Evolutionary conservation across 2,888 invertebrate species (phyloP).

Genomic region (Lithosia quadra): DNA sequence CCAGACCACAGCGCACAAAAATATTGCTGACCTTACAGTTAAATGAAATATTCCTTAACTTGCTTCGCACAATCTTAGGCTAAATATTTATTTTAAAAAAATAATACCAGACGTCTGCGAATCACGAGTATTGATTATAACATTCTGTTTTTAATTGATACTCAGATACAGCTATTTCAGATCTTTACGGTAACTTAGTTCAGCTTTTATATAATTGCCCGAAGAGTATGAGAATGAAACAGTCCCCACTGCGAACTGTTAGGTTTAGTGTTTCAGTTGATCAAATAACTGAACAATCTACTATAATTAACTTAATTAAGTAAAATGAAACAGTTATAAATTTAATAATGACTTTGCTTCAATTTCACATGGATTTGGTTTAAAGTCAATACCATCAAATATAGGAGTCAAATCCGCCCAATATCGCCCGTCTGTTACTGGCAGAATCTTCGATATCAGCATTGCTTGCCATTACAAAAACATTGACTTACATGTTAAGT

Average conservation of each 20-base stretch:
- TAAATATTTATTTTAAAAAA: too few relatives aligned
- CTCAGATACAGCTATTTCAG: background rate
- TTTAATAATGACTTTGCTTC: too few relatives aligned
- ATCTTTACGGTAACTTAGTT: slow-evolving; percentile 5
- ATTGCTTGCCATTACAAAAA: too few relatives aligned
- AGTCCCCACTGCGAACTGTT: background rate
- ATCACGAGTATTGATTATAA: background rate
- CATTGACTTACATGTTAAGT: too few relatives aligned
- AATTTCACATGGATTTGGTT: too few relatives aligned
- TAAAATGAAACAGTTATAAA: too few relatives aligned
- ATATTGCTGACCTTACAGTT: background rate
- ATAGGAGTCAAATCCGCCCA: too few relatives aligned
- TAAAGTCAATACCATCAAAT: too few relatives aligned
- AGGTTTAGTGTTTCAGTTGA: slow-evolving; percentile 15
- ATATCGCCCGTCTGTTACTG: background rate
- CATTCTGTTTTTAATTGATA: slow-evolving; percentile 5
- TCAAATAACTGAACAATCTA: slow-evolving; percentile 7
- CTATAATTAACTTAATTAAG: background rate
- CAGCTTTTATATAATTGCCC: slow-evolving; percentile 11
- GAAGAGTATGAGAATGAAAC: slow-evolving; percentile 16
- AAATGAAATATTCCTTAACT: background rate
- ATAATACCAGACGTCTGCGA: background rate
- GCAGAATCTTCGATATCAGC: too few relatives aligned
- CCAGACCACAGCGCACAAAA: too few relatives aligned
- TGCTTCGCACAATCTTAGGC: too few relatives aligned